Conservation (phyloP, 2,113 vertebrate genomes). For the Ivindomyrus marchei region DNA sequence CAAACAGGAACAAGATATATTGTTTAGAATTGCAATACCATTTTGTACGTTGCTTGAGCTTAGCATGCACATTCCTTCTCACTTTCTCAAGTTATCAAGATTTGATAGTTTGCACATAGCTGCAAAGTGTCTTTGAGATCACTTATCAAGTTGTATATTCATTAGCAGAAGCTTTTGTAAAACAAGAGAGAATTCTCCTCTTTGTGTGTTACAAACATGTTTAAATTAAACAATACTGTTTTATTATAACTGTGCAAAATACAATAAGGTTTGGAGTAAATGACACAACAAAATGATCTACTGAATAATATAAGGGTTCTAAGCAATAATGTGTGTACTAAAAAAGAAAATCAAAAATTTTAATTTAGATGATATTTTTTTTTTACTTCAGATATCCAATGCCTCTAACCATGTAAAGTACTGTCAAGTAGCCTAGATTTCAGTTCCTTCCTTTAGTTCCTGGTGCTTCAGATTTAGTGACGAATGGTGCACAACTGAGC, state of each 20-base stretch:
- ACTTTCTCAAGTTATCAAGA: neutral
- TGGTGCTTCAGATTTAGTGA: neutral
- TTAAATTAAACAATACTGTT: neutral
- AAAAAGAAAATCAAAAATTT: neutral
- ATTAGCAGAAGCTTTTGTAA: neutral
- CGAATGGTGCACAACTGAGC: conserved; percentile 5
- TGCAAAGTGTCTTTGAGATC: neutral
- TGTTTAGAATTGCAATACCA: neutral
- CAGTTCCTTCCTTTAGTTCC: neutral
- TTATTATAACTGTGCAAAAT: neutral
- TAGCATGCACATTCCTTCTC: neutral
- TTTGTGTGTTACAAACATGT: neutral
- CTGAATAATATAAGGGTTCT: neutral
- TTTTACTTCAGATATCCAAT: neutral
- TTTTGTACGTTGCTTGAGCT: neutral
- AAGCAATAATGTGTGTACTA: neutral
- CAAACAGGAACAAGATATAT: neutral
- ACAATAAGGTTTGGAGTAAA: neutral
- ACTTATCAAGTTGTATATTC: neutral
- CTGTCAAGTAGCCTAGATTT: conserved; percentile 6
- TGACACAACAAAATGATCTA: neutral
- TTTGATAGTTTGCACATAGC: neutral
- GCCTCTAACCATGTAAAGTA: neutral
- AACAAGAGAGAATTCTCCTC: neutral
- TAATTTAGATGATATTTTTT: neutral